A percentile compares a stretch with the other conserved stretches of the same genome.
Evolutionary conservation across 2,797 vertebrate species (phyloP).

Genomic region (Remorina albescens): DNA sequence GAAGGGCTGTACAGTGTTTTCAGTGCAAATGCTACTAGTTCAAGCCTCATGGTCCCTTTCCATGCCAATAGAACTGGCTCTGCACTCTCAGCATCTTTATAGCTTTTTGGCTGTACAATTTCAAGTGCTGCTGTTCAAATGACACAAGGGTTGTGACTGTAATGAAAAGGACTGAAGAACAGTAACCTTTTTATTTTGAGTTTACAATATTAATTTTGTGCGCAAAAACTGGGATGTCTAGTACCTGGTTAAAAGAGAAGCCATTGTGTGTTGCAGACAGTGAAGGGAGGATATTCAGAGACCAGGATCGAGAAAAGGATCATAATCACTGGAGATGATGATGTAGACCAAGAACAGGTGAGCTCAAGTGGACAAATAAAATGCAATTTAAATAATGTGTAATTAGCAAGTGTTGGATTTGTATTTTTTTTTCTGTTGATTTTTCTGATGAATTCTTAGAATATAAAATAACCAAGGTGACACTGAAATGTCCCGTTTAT

Average conservation of each 20-base stretch:
- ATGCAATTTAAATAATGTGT: neutral
- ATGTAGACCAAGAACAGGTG: constrained; percentile 99
- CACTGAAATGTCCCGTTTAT: neutral
- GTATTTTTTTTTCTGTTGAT: neutral
- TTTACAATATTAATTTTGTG: neutral
- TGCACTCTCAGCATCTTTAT: neutral
- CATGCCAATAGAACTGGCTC: too few species aligned
- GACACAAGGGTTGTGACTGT: neutral
- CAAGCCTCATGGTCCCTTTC: too few species aligned
- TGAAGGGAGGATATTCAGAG: constrained; percentile 99
- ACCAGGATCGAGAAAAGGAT: constrained; percentile 99
- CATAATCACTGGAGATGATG: constrained; percentile 98
- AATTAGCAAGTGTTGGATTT: neutral
- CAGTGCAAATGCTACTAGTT: too few species aligned
- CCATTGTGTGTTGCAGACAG: constrained; percentile 87
- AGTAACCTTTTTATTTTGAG: neutral
- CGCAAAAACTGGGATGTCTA: neutral
- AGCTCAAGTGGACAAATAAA: constrained; percentile 19
- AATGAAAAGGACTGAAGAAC: neutral
- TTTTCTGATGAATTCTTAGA: neutral
- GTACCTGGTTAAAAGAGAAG: constrained; percentile 11
- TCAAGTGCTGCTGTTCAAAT: neutral
- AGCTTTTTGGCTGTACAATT: neutral
- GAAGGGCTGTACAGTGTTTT: neutral
- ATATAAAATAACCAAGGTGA: neutral